Conservation (phyloP, 2,797 vertebrate species). For the Champsocephalus gunnari region DNA sequence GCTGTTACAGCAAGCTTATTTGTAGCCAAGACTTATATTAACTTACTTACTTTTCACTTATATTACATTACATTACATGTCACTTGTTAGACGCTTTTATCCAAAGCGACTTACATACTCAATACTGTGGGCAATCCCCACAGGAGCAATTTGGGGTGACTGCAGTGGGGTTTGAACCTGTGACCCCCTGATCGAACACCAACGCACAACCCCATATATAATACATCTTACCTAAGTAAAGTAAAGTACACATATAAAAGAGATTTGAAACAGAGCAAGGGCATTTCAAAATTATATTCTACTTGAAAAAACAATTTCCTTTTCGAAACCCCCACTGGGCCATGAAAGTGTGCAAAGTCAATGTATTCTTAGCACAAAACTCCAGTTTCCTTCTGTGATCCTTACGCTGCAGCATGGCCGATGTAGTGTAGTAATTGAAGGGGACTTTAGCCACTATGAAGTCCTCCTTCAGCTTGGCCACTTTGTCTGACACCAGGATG, state of each 20-base stretch:
- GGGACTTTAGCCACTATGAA: conserved; percentile 79
- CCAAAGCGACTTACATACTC: too few species aligned
- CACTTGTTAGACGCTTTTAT: too few species aligned
- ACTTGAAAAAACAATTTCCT: neutral
- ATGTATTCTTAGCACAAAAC: neutral
- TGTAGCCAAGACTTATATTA: neutral
- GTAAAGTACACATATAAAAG: neutral
- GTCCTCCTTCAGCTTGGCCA: conserved; percentile 80
- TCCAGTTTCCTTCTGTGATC: neutral
- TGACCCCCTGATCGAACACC: too few species aligned
- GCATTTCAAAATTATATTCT: neutral
- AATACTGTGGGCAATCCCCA: too few species aligned
- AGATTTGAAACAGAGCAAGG: neutral
- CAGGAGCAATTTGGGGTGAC: too few species aligned
- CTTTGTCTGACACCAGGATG: conserved; percentile 80
- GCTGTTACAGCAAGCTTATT: neutral
- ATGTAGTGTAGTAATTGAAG: conserved; percentile 83
- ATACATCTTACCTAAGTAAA: neutral
- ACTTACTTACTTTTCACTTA: neutral
- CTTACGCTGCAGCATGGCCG: conserved; percentile 82
- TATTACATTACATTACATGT: too few species aligned
- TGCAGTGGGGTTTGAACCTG: too few species aligned
- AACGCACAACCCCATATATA: too few species aligned
- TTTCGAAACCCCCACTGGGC: neutral
- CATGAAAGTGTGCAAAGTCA: neutral